phyloP scores from a whole-genome alignment of 2,888 invertebrate species.

The Lasioglossum zephyrum region DNA sequence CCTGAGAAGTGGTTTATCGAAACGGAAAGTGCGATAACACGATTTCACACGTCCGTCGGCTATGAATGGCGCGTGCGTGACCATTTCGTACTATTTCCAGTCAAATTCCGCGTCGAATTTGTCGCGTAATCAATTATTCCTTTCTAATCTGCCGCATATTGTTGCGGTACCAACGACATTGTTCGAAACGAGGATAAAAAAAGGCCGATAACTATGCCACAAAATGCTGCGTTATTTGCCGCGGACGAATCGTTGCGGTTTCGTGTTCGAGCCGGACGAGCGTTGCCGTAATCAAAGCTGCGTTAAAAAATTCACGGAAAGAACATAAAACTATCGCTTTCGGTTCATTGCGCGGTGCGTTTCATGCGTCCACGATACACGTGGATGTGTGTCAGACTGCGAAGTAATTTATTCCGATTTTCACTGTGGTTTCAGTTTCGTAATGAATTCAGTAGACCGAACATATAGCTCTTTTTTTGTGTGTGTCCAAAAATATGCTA shows the following conservation, averaged over 20 bases:
- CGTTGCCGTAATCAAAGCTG: neutral
- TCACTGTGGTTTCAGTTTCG: neutral
- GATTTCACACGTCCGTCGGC: constrained; percentile 51
- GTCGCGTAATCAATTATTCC: neutral
- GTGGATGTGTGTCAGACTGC: neutral
- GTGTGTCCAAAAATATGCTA: too few relatives aligned
- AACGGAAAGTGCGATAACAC: constrained; percentile 60
- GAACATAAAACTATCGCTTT: neutral
- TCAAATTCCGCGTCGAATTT: neutral
- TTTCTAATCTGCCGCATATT: neutral
- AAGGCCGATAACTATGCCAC: neutral
- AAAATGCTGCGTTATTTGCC: neutral
- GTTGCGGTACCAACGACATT: neutral
- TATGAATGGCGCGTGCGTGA: constrained; percentile 34
- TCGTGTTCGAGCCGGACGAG: neutral
- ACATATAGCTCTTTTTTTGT: neutral
- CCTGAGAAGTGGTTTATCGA: constrained; percentile 53
- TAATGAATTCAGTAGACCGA: neutral
- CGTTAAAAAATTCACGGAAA: neutral
- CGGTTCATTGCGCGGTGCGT: neutral
- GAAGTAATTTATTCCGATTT: neutral
- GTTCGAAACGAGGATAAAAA: too few relatives aligned
- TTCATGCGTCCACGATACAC: neutral
- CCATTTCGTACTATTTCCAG: constrained; percentile 4
- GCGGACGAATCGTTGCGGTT: constrained; percentile 31